These are phyloP conservation scores for Poecilia latipinna DNA, from an alignment of 2,113 vertebrate genomes.

Conservation along the genomic window DNA sequence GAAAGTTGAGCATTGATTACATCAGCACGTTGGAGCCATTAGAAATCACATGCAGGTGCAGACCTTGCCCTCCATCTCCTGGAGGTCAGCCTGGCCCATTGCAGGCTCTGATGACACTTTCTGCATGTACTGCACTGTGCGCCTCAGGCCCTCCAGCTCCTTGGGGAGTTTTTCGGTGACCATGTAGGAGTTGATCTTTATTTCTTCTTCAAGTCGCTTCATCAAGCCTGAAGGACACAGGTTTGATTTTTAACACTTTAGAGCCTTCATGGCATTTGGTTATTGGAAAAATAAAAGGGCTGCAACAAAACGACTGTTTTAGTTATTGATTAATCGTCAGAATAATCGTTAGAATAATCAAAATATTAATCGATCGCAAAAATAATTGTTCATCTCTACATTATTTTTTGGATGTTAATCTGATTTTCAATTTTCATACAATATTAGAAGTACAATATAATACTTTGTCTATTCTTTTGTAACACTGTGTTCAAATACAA, in stretches of 20 bases:
- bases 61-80: constrained; percentile 89
- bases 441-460: too few species aligned
- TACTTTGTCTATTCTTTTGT: too few species aligned
- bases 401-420: too few species aligned
- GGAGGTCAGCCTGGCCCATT: constrained; percentile 89
- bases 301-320: too few species aligned
- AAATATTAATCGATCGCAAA: too few species aligned
- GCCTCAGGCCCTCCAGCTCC: constrained; percentile 89
- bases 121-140: constrained; percentile 85
- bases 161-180: constrained; percentile 91
- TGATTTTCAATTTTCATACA: too few species aligned
- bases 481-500: too few species aligned
- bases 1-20: background rate
- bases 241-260: background rate
- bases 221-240: constrained; percentile 85
- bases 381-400: too few species aligned
- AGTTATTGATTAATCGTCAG: too few species aligned
- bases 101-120: constrained; percentile 91
- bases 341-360: too few species aligned
- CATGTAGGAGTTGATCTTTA: constrained; percentile 95
- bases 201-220: constrained; percentile 95
- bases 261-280: constrained; percentile 1
- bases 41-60: background rate
- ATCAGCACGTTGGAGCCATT: background rate
- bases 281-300: background rate